These are phyloP conservation scores for Tachysurus vachellii DNA, from an alignment of 2,113 vertebrate species.

Conservation along the genomic window DNA sequence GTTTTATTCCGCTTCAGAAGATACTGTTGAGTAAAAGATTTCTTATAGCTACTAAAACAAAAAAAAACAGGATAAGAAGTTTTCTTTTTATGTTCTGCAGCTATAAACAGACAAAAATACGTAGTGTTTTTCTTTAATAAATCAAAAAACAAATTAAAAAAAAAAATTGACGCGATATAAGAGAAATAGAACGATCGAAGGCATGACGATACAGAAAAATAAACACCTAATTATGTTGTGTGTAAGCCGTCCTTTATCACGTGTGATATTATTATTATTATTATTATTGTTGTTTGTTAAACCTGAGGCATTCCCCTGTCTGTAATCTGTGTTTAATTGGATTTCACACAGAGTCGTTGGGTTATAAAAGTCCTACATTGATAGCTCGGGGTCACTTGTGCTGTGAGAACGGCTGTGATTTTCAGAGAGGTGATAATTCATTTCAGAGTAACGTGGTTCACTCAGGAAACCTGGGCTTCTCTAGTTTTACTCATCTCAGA, in stretches of 20 bases:
- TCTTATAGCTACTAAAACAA: background rate
- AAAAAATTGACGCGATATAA: background rate
- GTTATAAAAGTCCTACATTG: conserved; percentile 33
- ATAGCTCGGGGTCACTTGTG: conserved; percentile 23
- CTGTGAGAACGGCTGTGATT: conserved; percentile 2
- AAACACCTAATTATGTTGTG: too few relatives aligned
- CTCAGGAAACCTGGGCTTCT: background rate
- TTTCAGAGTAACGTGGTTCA: background rate
- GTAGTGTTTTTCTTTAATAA: too few relatives aligned
- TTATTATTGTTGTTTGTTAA: background rate
- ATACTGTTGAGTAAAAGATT: background rate
- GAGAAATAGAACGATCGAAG: background rate
- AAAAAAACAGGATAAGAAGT: background rate
- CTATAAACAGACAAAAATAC: too few relatives aligned
- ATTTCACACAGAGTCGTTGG: conserved; percentile 22
- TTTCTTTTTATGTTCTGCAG: too few relatives aligned
- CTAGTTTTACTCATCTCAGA: background rate
- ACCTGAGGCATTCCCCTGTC: background rate
- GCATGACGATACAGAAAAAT: background rate
- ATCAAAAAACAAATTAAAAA: too few relatives aligned
- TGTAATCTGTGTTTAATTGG: background rate
- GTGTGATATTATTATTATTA: background rate
- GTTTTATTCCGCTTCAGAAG: background rate
- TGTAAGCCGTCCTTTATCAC: background rate
- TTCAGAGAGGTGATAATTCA: background rate